Conservation (phyloP, 2,888 invertebrate genomes). For the Loripinus fragilis region DNA sequence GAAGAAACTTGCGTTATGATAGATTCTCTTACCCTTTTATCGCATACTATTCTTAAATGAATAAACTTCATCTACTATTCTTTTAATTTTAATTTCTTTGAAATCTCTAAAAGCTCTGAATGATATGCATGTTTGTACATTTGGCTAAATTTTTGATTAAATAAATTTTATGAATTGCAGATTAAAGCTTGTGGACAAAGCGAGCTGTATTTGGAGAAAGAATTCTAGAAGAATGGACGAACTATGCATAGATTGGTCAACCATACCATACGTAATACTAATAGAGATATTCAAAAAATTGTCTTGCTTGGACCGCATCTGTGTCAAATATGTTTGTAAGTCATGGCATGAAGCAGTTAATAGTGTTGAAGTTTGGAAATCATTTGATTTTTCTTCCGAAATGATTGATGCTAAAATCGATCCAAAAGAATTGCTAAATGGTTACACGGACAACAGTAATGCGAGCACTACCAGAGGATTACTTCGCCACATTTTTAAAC, state of each 20-base stretch:
- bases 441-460: background rate
- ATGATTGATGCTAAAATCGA: background rate
- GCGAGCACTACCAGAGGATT: background rate
- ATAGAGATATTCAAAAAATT: slow-evolving; percentile 51
- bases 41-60: too few relatives aligned
- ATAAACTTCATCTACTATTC: too few relatives aligned
- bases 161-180: too few relatives aligned
- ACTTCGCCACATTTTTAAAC: background rate
- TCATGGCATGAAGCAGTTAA: slow-evolving; percentile 48
- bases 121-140: too few relatives aligned
- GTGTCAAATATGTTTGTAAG: slow-evolving; percentile 46
- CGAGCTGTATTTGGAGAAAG: too few relatives aligned
- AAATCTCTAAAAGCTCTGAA: too few relatives aligned
- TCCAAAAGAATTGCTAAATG: background rate
- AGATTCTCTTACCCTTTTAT: too few relatives aligned
- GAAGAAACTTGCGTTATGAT: too few relatives aligned
- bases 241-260: slow-evolving; percentile 39
- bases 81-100: too few relatives aligned
- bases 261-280: slow-evolving; percentile 55
- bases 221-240: background rate
- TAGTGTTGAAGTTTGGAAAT: slow-evolving; percentile 53
- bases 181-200: too few relatives aligned
- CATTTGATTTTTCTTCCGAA: slow-evolving; percentile 42
- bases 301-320: slow-evolving; percentile 44
- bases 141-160: too few relatives aligned